Evolutionary conservation across 2,888 invertebrate genomes (phyloP), one percentile per base, ranked within the genome.

Genomic region (Hypomecis atomaria): DNA sequence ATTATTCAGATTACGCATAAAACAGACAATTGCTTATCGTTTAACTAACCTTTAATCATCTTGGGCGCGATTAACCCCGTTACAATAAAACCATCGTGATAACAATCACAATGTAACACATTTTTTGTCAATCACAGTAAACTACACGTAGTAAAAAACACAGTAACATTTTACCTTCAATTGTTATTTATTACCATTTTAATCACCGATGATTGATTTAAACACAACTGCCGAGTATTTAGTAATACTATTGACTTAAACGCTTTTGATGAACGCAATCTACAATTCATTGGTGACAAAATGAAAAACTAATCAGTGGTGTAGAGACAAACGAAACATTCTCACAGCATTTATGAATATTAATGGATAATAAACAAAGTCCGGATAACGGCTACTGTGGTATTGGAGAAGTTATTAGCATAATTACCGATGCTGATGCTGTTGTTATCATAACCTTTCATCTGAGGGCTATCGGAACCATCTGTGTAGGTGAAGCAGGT

Each of bases 321-420:
- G 70, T 71, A 66, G 49, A 54, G 62, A 66, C 62, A 68, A 67
- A 71, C 57, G 49, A 65, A 67, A 56, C 59, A 69, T 72, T 72
- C 71, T 71, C 71, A 62, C 69, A 69, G 69, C 68, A 64, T 72
- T 71, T 72, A 72, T 71, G 72, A 71, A 72, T 72, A 72, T 72
- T 71, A 69, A 71, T 65, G 53, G 59, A 36, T 65, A 63, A 68
- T 71, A 72, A 72, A 72, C 71, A 71, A 71, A 66, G 66, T 69
- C 68, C 66, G 68, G 65, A 66, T 71, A 72, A 72, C 71, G 66
- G 72, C 71, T 72, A 72, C 72, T 64, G 72, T 69, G 67, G 71
- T 60, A 69, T 69, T 68, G 69, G 57, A 59, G 59, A 65, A 49
- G 62, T 64, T 37, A 71, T 72, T 71, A 62, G 71, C 72, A 72